Percentiles rank a stretch among this genome's conserved stretches.
Conservation (phyloP, 2,888 invertebrate species). For the Sesia apiformis region DNA sequence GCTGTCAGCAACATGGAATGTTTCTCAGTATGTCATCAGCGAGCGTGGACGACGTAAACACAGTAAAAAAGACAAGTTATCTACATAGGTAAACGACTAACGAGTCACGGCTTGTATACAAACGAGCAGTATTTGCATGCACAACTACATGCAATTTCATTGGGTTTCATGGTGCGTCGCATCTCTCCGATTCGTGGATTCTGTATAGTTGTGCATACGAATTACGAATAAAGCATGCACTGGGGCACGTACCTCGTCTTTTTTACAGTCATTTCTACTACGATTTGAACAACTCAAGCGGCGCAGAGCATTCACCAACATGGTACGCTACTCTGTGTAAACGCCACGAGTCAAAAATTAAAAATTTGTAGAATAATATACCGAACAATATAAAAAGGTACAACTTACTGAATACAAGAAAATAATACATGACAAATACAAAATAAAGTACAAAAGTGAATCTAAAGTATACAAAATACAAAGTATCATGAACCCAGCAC, state of each 20-base stretch:
- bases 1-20: conserved; percentile 63
- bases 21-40: conserved; percentile 30
- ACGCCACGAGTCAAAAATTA: too few species aligned
- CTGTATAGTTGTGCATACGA: too few species aligned
- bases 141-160: too few species aligned
- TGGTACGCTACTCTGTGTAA: too few species aligned
- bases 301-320: too few species aligned
- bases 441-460: conserved; percentile 60
- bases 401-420: conserved; percentile 46
- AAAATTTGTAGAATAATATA: conserved; percentile 40
- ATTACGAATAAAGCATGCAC: conserved; percentile 3
- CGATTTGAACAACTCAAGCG: too few species aligned
- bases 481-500: conserved; percentile 70
- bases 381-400: conserved; percentile 61
- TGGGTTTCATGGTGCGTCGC: too few species aligned
- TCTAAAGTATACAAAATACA: conserved; percentile 60
- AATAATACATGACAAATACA: conserved; percentile 58
- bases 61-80: background rate
- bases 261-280: too few species aligned
- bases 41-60: background rate
- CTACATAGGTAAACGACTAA: too few species aligned
- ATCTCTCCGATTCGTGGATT: too few species aligned
- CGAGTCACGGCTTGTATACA: too few species aligned
- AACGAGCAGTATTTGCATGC: too few species aligned
- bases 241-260: conserved; percentile 9